Evolutionary conservation across 1,140 invertebrate genomes (phyloP).

Genomic region (Leptinotarsa lineolata): DNA sequence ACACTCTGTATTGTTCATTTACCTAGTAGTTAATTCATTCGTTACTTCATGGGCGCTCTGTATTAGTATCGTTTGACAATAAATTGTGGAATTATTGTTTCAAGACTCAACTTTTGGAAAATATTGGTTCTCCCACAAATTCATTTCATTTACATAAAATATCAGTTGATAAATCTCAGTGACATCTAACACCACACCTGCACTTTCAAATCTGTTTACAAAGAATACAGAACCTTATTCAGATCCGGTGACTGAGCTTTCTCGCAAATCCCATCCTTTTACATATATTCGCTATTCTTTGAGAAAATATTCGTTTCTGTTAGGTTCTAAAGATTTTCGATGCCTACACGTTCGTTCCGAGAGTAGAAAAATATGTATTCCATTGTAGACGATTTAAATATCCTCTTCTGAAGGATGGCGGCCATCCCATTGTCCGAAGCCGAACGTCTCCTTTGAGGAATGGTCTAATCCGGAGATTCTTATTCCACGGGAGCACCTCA

Average conservation of each 20-base stretch:
- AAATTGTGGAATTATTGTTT: no score
- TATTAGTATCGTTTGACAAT: no score
- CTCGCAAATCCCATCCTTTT: neutral
- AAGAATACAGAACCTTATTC: neutral
- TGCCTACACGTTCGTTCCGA: conserved; percentile 9
- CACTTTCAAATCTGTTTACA: neutral
- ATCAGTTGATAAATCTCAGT: no score
- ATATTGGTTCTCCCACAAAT: no score
- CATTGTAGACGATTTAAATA: conserved; percentile 37
- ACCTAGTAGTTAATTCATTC: no score
- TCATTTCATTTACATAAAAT: neutral
- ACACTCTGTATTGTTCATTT: no score
- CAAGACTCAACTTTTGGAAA: no score
- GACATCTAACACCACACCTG: neutral
- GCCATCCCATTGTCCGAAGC: conserved; percentile 32
- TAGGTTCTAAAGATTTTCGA: conserved; percentile 17
- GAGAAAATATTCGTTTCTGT: neutral
- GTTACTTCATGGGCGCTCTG: no score
- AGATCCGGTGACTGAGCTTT: neutral
- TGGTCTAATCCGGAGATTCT: conserved; percentile 13
- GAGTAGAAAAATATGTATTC: conserved; percentile 38
- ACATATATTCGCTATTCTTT: conserved; percentile 3
- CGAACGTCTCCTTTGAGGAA: conserved; percentile 16
- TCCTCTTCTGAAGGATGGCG: conserved; percentile 26
- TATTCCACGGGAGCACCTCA: neutral